phyloP scores from a whole-genome alignment of 2,888 invertebrate genomes.

The Stictocephala bisonia region DNA sequence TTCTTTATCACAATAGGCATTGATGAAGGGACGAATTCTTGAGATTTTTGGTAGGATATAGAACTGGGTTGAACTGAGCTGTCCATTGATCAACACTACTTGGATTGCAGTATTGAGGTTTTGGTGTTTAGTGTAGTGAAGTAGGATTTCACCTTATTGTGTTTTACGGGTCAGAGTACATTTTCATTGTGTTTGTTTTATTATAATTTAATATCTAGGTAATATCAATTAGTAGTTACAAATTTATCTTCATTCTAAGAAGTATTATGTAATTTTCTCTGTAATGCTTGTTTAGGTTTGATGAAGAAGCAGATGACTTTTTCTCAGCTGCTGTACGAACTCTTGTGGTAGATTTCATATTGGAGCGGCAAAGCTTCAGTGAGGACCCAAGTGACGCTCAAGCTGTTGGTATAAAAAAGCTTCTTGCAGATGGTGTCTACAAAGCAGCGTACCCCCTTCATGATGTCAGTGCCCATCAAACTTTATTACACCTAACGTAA shows the following conservation, averaged over 20 bases:
- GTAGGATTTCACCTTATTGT: no score
- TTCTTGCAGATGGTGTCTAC: constrained; percentile 67
- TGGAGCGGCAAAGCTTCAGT: constrained; percentile 87
- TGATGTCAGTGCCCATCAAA: constrained; percentile 67
- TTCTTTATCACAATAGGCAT: no score
- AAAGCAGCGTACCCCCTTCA: constrained; percentile 69
- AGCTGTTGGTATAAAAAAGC: constrained; percentile 72
- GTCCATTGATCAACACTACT: no score
- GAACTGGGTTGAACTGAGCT: no score
- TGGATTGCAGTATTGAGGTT: no score
- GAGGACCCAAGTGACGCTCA: constrained; percentile 74
- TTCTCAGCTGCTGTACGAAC: constrained; percentile 89
- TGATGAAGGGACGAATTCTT: no score
- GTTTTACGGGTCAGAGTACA: no score
- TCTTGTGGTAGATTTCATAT: constrained; percentile 91
- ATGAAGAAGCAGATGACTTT: constrained; percentile 82
- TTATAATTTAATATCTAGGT: background rate
- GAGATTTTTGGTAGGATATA: no score
- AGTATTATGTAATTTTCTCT: no score
- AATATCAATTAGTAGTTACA: background rate
- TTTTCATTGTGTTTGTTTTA: constrained; percentile 46
- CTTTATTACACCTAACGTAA: no score
- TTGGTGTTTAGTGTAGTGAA: no score
- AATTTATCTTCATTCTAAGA: no score
- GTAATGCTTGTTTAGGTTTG: constrained; percentile 73